These are phyloP conservation scores for Paramacrobiotus metropolitanus DNA, from an alignment of 1,140 invertebrate species.

Conservation along the genomic window DNA sequence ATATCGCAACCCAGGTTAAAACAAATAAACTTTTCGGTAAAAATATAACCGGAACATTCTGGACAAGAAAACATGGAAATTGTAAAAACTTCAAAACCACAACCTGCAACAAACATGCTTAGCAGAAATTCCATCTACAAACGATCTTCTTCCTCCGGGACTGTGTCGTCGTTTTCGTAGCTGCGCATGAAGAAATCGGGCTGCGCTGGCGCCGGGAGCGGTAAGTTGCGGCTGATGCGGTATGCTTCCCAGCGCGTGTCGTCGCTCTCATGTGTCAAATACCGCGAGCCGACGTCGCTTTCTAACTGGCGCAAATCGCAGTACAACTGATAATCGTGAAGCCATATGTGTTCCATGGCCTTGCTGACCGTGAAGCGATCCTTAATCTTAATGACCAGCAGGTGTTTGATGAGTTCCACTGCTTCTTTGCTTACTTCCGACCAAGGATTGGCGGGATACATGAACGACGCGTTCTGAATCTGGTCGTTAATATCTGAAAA, in stretches of 20 bases:
- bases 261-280: slow-evolving; percentile 85
- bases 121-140: not conserved
- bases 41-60: no score
- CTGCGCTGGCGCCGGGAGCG: not conserved
- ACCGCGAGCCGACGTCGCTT: slow-evolving; percentile 49
- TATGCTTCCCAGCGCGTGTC: slow-evolving; percentile 61
- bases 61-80: no score
- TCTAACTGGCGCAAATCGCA: slow-evolving; percentile 72
- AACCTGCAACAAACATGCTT: no score
- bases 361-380: slow-evolving; percentile 93
- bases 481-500: slow-evolving; percentile 76
- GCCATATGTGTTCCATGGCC: slow-evolving; percentile 73
- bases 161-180: slow-evolving; percentile 1
- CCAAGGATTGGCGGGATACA: slow-evolving; percentile 97
- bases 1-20: no score
- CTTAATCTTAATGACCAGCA: slow-evolving; percentile 91
- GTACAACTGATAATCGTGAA: slow-evolving; percentile 88
- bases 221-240: slow-evolving; percentile 20
- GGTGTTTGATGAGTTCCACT: slow-evolving; percentile 88
- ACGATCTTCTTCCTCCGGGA: not conserved
- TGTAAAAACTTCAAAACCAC: no score
- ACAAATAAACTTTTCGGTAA: no score
- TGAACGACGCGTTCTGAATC: slow-evolving; percentile 97
- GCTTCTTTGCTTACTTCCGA: slow-evolving; percentile 86
- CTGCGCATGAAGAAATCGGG: not conserved